phyloP scores from a whole-genome alignment of 1,140 invertebrate genomes.

The Drosophila arizonae region DNA sequence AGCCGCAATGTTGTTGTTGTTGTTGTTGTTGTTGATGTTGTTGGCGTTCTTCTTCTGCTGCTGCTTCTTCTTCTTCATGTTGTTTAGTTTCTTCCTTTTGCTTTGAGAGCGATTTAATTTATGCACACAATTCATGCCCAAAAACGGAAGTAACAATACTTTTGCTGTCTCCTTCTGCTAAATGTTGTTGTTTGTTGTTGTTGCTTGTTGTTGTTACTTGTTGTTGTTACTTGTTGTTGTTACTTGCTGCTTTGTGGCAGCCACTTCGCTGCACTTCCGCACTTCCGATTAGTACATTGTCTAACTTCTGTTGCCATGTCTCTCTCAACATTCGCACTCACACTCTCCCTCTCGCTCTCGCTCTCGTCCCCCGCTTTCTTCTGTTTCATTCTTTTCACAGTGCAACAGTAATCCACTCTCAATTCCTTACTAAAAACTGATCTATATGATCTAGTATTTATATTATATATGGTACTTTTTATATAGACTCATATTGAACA shows the following conservation, averaged over 20 bases:
- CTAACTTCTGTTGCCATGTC: neutral
- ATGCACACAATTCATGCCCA: constrained; percentile 61
- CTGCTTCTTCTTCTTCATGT: neutral
- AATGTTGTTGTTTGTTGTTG: neutral
- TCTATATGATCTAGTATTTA: too few species aligned
- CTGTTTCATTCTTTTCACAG: neutral
- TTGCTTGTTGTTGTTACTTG: neutral
- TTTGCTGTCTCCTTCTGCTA: constrained; percentile 9
- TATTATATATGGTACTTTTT: too few species aligned
- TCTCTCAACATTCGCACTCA: neutral
- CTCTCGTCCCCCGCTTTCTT: neutral
- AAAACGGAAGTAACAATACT: constrained; percentile 67
- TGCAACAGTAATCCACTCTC: neutral
- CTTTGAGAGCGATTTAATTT: constrained; percentile 48
- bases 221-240: constrained; percentile 1
- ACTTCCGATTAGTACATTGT: constrained; percentile 21
- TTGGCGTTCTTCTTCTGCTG: neutral
- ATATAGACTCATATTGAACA: too few species aligned
- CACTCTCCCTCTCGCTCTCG: neutral
- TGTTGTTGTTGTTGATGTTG: constrained; percentile 1
- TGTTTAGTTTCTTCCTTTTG: constrained; percentile 36
- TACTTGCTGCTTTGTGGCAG: neutral
- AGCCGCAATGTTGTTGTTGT: neutral
- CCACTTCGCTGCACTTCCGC: constrained; percentile 21
- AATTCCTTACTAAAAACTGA: neutral